Evolutionary conservation across 2,888 invertebrate species (phyloP).

Genomic region (Pristionchus mayeri): DNA sequence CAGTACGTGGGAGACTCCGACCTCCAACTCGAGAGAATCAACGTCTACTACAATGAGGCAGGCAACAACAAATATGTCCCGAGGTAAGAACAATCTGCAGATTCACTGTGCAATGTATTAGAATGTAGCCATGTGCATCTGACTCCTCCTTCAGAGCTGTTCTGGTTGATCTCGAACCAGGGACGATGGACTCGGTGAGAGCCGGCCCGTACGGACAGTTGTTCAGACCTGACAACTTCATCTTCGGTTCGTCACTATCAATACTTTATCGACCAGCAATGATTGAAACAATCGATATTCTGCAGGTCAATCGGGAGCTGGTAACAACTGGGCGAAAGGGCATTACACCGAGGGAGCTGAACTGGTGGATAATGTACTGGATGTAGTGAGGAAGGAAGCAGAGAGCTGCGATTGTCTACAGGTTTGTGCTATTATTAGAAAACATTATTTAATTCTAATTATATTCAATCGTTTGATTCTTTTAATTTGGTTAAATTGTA

Average conservation of each 20-base stretch:
- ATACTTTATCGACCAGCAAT: not conserved
- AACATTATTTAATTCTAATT: not conserved
- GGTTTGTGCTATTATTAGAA: slow-evolving; percentile 42
- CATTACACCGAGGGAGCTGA: slow-evolving; percentile 90
- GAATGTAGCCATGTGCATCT: no score
- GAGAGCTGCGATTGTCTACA: slow-evolving; percentile 69
- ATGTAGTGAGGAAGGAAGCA: slow-evolving; percentile 82
- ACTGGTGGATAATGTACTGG: slow-evolving; percentile 81
- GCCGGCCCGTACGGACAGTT: slow-evolving; percentile 94
- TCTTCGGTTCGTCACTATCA: slow-evolving; percentile 84
- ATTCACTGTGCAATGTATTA: not conserved
- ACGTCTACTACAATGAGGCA: slow-evolving; percentile 89
- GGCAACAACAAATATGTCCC: slow-evolving; percentile 67
- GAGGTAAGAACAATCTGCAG: slow-evolving; percentile 52
- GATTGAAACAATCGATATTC: not conserved
- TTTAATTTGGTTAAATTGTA: not conserved
- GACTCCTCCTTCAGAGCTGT: slow-evolving; percentile 84
- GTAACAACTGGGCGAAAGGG: slow-evolving; percentile 91
- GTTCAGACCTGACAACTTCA: slow-evolving; percentile 89
- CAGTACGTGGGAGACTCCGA: slow-evolving; percentile 88
- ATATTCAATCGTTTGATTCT: not conserved
- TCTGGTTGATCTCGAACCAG: slow-evolving; percentile 94
- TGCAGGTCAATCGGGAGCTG: slow-evolving; percentile 82
- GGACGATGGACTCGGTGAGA: slow-evolving; percentile 96
- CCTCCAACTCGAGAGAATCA: slow-evolving; percentile 89